Evolutionary conservation across 1,140 invertebrate species (phyloP).

Genomic region (Drosophila cardini): DNA sequence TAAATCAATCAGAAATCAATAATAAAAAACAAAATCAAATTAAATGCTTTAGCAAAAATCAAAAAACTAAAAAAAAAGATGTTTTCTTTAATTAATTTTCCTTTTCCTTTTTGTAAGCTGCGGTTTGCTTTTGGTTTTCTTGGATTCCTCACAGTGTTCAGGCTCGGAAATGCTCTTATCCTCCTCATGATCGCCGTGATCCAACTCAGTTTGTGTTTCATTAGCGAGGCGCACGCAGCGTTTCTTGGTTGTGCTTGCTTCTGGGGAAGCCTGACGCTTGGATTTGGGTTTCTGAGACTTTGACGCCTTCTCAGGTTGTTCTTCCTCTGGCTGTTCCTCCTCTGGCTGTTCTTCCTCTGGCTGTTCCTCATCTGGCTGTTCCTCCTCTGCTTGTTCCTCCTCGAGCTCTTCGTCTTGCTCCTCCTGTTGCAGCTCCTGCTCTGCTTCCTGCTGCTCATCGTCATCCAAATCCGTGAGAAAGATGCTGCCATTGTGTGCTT

Average conservation of each 20-base stretch:
- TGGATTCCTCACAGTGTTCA: conserved; percentile 18
- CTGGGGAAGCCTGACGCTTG: neutral
- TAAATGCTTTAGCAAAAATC: conserved; percentile 64
- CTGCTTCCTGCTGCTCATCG: conserved; percentile 39
- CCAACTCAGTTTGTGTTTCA: conserved; percentile 51
- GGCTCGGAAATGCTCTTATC: conserved; percentile 1
- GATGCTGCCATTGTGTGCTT: conserved; percentile 47
- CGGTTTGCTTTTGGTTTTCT: neutral
- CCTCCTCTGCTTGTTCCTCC: conserved; percentile 7
- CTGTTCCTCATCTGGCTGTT: neutral
- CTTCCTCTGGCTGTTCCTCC: conserved; percentile 24
- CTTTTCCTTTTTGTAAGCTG: conserved; percentile 7
- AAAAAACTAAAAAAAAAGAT: conserved; percentile 16
- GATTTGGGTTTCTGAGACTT: neutral
- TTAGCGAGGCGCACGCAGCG: conserved; percentile 38
- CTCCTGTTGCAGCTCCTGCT: conserved; percentile 11
- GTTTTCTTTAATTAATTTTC: neutral
- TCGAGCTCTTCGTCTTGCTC: conserved; percentile 19
- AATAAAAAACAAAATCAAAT: conserved; percentile 33
- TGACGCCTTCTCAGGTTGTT: neutral
- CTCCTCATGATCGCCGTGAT: conserved; percentile 25
- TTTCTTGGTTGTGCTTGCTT: conserved; percentile 46
- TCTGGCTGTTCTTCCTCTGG: conserved; percentile 49
- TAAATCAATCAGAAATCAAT: conserved; percentile 60
- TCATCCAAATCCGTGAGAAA: conserved; percentile 23